These are phyloP conservation scores for Actinia tenebrosa DNA, from an alignment of 64 coral and sea anemone genomes.

Conservation along the genomic window DNA sequence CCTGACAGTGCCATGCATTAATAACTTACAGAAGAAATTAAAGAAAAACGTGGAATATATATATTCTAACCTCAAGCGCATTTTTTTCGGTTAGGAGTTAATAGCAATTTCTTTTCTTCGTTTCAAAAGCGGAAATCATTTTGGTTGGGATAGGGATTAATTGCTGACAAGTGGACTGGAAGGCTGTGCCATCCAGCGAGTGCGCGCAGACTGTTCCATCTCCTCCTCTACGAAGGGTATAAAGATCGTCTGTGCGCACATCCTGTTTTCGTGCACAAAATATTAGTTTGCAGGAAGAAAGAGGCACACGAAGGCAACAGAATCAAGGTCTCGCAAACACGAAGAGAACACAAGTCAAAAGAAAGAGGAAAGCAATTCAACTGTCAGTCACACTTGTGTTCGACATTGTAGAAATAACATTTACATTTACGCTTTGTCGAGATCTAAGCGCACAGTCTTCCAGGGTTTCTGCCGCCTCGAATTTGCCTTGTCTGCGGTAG, in stretches of 20 bases:
- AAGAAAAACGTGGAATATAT: neutral
- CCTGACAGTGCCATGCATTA: neutral
- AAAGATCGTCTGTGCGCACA: neutral
- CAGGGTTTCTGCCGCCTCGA: conserved; percentile 92
- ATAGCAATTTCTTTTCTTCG: no score
- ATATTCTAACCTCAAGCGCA: neutral
- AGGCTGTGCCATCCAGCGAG: no score
- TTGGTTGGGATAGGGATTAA: no score
- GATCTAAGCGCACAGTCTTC: conserved; percentile 93
- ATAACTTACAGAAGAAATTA: neutral
- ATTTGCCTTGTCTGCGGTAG: conserved; percentile 95
- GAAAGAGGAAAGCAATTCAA: neutral
- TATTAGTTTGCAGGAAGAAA: neutral
- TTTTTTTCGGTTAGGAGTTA: no score
- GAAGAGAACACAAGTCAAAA: neutral
- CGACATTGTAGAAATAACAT: conserved; percentile 25
- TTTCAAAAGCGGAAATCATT: no score
- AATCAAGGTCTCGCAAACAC: neutral
- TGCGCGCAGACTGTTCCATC: no score
- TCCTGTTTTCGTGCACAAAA: neutral
- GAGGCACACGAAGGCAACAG: neutral
- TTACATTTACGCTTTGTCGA: conserved; percentile 66
- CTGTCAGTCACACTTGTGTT: conserved; percentile 22
- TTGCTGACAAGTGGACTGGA: no score
- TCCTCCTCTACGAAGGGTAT: no score